These are phyloP conservation scores for Cataglyphis hispanica DNA, from an alignment of 1,140 invertebrate species.

Conservation along the genomic window DNA sequence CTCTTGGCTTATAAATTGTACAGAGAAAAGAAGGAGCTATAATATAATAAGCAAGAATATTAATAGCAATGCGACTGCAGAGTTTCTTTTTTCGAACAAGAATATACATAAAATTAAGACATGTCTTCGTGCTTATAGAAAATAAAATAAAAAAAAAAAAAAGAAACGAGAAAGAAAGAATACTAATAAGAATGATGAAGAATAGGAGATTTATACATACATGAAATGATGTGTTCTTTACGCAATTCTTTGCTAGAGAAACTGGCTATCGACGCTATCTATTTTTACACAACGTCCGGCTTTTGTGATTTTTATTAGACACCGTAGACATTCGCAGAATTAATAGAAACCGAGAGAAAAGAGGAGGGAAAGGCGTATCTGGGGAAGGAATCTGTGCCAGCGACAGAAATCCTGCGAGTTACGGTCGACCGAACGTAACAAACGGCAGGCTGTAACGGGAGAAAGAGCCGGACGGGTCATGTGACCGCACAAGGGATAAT, in stretches of 20 bases:
- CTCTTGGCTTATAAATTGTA: no score
- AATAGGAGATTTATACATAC: not conserved
- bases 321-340: not conserved
- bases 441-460: slow-evolving; percentile 48
- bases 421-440: slow-evolving; percentile 62
- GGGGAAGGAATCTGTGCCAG: not conserved
- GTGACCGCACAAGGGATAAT: slow-evolving; percentile 53
- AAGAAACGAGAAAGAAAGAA: no score
- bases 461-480: slow-evolving; percentile 47
- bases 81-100: no score
- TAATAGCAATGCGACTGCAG: not conserved
- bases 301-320: not conserved
- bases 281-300: not conserved
- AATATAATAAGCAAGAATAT: no score
- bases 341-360: not conserved
- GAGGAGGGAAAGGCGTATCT: not conserved
- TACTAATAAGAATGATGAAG: not conserved
- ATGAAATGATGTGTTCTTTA: not conserved
- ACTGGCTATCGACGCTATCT: not conserved
- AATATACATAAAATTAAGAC: no score
- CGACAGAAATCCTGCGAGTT: slow-evolving; percentile 58
- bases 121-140: no score
- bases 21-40: no score
- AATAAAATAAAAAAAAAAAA: no score
- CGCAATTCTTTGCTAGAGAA: not conserved